Conservation (phyloP, 2,888 invertebrate species). For the Bembecia ichneumoniformis region DNA sequence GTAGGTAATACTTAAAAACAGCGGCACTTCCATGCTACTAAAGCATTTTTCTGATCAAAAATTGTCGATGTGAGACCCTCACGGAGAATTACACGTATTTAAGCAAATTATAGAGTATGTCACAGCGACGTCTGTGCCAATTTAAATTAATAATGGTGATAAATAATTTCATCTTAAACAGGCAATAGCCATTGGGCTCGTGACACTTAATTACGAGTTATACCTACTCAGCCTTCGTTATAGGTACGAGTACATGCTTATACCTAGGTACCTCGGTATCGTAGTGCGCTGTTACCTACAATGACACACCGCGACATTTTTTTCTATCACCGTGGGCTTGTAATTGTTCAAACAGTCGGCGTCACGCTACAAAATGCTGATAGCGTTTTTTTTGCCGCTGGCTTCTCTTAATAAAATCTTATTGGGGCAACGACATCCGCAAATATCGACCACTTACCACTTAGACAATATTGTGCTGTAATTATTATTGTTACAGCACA, state of each 20-base stretch:
- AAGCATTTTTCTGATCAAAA: too few relatives aligned
- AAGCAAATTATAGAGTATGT: too few relatives aligned
- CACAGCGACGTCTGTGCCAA: constrained; percentile 2
- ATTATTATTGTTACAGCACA: too few relatives aligned
- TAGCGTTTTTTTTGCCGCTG: neutral
- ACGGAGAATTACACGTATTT: too few relatives aligned
- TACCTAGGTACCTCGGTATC: neutral
- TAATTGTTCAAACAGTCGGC: neutral
- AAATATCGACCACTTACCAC: neutral
- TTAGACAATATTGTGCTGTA: neutral
- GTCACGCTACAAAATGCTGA: neutral
- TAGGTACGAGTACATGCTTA: too few relatives aligned
- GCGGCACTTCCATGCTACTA: too few relatives aligned
- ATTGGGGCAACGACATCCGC: constrained; percentile 10
- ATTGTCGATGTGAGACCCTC: too few relatives aligned
- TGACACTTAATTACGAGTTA: constrained; percentile 1
- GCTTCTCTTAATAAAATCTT: neutral
- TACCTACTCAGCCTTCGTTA: too few relatives aligned
- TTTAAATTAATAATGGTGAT: constrained; percentile 20
- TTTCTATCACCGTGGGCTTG: too few relatives aligned
- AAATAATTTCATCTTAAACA: constrained; percentile 32
- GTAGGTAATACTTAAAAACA: too few relatives aligned
- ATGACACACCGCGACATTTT: too few relatives aligned
- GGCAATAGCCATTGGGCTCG: constrained; percentile 30
- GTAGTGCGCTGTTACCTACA: too few relatives aligned